Evolutionary conservation across 2,797 vertebrate genomes (phyloP), one percentile per base, ranked within the genome.

Genomic region (Champsocephalus esox): DNA sequence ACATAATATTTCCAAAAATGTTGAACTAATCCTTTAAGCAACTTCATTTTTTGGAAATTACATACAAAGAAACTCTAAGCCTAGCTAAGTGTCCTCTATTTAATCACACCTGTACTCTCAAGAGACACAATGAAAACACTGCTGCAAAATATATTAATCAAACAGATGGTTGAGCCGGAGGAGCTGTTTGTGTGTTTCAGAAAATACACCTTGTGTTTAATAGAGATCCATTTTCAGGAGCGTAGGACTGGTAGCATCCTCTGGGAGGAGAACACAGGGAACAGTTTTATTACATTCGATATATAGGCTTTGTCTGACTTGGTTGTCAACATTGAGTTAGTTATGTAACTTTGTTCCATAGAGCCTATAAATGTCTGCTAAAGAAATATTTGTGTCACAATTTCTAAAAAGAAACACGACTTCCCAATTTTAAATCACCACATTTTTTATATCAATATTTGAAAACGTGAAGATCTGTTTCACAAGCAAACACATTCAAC

Each of bases 51-150:
- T 50, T 48, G n/a, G 1, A 63, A 51, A 70, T 0, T n/a, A 9
- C 9, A 28, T n/a, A 64, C 62, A 34, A 5, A 44, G 58, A 24
- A 12, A 16, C 46, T n/a, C 41, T 13, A 41, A 41, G 45, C 73
- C 16, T 12, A 7, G 3, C 14, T 13, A 19, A 41, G 38, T 2
- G 10, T 57, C 10, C 19, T 66, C 57, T 16, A 19, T 32, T 61
- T n/a, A 52, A 69, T 61, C 43, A 69, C 51, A 73, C 52, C 3
- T 12, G 44, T 24, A n/a, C 57, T 73, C 52, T 74, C 79, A 58
- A 62, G 80, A 80, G 82, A 73, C 54, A 17, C 44, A 62, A 87
- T 84, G 76, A 87, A 82, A 87, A 70, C 14, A 10, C 3, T 34
- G 66, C 61, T 55, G 58, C 19, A 45, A 66, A 75, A 43, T n/a